Conservation (phyloP, 2,113 vertebrate species). For the Lates calcarifer region DNA sequence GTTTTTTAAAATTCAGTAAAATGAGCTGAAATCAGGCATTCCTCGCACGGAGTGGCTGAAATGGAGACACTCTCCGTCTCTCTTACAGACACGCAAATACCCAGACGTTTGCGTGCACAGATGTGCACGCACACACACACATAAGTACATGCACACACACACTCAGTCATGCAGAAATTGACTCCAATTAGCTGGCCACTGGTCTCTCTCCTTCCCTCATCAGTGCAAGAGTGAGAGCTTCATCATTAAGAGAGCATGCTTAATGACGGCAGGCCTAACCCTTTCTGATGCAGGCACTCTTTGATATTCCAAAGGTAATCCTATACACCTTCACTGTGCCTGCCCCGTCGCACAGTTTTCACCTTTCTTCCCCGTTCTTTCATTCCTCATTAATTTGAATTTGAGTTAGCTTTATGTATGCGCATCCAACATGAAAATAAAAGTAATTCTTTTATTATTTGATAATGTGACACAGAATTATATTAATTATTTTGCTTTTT, state of each 20-base stretch:
- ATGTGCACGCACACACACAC: neutral
- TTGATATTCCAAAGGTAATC: constrained; percentile 78
- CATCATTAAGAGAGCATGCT: constrained; percentile 78
- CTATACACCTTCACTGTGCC: constrained; percentile 52
- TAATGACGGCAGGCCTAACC: constrained; percentile 70
- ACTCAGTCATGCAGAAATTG: constrained; percentile 69
- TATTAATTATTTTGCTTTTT: neutral
- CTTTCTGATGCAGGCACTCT: constrained; percentile 62
- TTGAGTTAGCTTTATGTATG: neutral
- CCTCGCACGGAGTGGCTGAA: constrained; percentile 16
- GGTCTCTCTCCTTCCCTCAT: constrained; percentile 72
- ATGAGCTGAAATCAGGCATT: constrained; percentile 57
- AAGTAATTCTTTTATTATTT: neutral
- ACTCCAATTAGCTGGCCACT: constrained; percentile 78
- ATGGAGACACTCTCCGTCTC: constrained; percentile 27
- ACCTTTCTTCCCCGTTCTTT: constrained; percentile 38
- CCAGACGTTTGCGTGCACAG: neutral
- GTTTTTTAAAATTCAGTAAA: constrained; percentile 62
- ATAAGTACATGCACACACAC: constrained; percentile 12
- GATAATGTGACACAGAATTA: neutral
- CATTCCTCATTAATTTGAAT: constrained; percentile 26
- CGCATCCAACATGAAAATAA: neutral
- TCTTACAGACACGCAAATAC: constrained; percentile 29
- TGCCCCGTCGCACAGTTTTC: constrained; percentile 20
- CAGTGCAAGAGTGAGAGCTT: constrained; percentile 70